Conservation (phyloP, 1,140 invertebrate genomes). For the Conus ventricosus region DNA sequence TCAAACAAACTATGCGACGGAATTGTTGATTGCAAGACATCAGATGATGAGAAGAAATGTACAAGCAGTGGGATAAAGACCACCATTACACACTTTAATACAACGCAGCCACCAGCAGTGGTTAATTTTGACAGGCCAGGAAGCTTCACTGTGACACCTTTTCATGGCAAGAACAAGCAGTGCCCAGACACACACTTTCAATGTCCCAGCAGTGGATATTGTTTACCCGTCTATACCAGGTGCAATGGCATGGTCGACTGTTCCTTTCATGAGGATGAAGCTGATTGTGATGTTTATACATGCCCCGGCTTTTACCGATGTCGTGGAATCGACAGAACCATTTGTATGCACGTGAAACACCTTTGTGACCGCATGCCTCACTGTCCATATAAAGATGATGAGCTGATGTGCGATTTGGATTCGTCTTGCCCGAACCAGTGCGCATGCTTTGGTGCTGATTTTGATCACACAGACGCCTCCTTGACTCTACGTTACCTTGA, state of each 20-base stretch:
- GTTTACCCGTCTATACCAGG: not conserved
- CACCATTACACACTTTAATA: too few relatives aligned
- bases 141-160: not conserved
- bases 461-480: not conserved
- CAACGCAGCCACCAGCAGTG: not conserved
- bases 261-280: conserved; percentile 13
- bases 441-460: not conserved
- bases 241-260: conserved; percentile 27
- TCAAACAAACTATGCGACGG: too few relatives aligned
- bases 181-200: conserved; percentile 17
- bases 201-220: not conserved
- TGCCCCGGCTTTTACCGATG: conserved; percentile 40
- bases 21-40: too few relatives aligned
- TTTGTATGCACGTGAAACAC: conserved; percentile 27
- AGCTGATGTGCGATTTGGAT: conserved; percentile 30
- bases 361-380: conserved; percentile 26
- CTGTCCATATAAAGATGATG: conserved; percentile 40
- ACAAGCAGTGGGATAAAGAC: too few relatives aligned
- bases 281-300: conserved; percentile 1
- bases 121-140: conserved; percentile 13
- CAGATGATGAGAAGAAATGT: too few relatives aligned
- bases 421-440: conserved; percentile 44
- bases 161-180: not conserved
- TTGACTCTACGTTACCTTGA: not conserved
- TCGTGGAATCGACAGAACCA: not conserved